Evolutionary conservation across 2,888 invertebrate species (phyloP).

Genomic region (Brenthis hecate): DNA sequence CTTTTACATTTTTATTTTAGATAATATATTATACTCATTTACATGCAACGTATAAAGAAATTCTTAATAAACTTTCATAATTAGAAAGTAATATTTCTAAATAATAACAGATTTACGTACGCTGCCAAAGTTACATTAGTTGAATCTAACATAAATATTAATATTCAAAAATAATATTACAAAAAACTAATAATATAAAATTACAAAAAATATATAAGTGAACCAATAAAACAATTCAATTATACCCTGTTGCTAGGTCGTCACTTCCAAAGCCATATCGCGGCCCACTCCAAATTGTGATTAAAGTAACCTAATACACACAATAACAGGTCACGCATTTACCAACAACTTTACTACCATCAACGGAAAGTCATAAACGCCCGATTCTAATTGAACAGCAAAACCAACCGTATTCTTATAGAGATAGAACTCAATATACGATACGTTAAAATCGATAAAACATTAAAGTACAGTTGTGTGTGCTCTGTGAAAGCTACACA

Average conservation of each 20-base stretch:
- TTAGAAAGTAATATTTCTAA: neutral
- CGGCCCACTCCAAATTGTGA: slow-evolving; percentile 81
- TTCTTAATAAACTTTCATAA: neutral
- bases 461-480: slow-evolving; percentile 69
- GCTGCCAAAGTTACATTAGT: too few relatives aligned
- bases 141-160: neutral
- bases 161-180: neutral
- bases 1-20: slow-evolving; percentile 1
- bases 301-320: slow-evolving; percentile 82
- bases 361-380: slow-evolving; percentile 52
- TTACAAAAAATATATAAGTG: slow-evolving; percentile 19
- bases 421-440: slow-evolving; percentile 42
- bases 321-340: slow-evolving; percentile 81
- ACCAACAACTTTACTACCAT: slow-evolving; percentile 65
- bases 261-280: slow-evolving; percentile 76
- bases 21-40: neutral
- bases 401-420: slow-evolving; percentile 34
- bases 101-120: too few relatives aligned
- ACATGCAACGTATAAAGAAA: neutral
- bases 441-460: slow-evolving; percentile 47
- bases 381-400: slow-evolving; percentile 23
- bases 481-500: slow-evolving; percentile 81
- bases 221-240: slow-evolving; percentile 60
- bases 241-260: slow-evolving; percentile 66
- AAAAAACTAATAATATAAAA: neutral